Percentiles rank a stretch among this genome's conserved stretches.
phyloP scores from a whole-genome alignment of 2,113 vertebrate species.

The Emberiza fucata region DNA sequence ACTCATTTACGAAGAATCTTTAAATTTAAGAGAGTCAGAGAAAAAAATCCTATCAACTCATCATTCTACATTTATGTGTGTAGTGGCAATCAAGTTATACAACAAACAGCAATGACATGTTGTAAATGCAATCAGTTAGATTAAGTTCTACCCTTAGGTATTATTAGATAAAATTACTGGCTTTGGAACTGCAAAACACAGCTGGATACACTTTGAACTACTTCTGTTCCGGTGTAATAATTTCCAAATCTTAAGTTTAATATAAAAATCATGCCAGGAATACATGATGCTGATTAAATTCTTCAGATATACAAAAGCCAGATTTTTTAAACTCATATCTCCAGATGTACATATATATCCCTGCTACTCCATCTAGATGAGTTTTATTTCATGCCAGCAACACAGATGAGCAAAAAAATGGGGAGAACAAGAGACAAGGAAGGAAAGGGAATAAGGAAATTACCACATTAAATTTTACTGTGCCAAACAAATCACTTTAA shows the following conservation, averaged over 20 bases:
- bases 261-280: not conserved
- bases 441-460: not conserved
- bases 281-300: not conserved
- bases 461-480: not conserved
- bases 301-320: not conserved
- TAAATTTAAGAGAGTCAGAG: not conserved
- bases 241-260: not conserved
- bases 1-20: not conserved
- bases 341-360: not conserved
- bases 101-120: not conserved
- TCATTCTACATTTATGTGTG: not conserved
- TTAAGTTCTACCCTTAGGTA: not conserved
- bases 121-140: not conserved
- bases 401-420: not conserved
- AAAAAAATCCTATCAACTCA: not conserved
- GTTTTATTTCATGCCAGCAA: not conserved
- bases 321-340: not conserved
- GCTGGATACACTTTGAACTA: not conserved
- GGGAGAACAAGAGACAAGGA: not conserved
- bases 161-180: not conserved
- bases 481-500: not conserved
- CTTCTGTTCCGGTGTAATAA: not conserved
- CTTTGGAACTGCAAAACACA: not conserved
- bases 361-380: not conserved
- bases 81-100: not conserved